Conservation (phyloP, 1,140 invertebrate species). For the Bombus difficillimus region DNA sequence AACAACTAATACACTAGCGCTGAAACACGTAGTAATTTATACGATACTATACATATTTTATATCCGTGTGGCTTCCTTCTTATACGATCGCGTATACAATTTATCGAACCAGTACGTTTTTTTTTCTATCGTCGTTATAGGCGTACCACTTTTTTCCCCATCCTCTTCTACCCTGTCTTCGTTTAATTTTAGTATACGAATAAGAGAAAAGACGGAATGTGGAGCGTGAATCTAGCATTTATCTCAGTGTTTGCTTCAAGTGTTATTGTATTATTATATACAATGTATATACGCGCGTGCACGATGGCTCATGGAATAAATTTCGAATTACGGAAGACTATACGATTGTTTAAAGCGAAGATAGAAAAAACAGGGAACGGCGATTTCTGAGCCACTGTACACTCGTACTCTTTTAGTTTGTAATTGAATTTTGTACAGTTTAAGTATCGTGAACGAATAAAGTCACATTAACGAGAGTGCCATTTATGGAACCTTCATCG, state of each 20-base stretch:
- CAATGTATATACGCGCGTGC: constrained; percentile 60
- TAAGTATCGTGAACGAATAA: constrained; percentile 66
- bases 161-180: too few species aligned
- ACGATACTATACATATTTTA: background rate
- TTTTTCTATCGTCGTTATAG: constrained; percentile 25
- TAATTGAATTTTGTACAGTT: constrained; percentile 59
- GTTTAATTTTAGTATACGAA: background rate
- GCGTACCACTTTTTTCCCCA: background rate
- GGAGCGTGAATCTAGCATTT: constrained; percentile 10
- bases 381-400: constrained; percentile 50
- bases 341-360: too few species aligned
- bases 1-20: background rate
- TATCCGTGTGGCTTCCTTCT: background rate
- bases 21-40: constrained; percentile 42
- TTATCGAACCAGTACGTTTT: background rate
- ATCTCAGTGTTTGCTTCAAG: constrained; percentile 54
- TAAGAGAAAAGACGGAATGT: constrained; percentile 3
- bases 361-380: background rate
- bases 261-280: constrained; percentile 51
- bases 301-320: constrained; percentile 40
- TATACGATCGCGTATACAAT: background rate
- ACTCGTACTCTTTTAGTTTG: constrained; percentile 21
- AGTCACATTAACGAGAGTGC: constrained; percentile 67
- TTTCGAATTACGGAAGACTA: too few species aligned
- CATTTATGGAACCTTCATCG: constrained; percentile 56